Conservation (phyloP, 2,888 invertebrate species). For the Tenthredo distinguenda region DNA sequence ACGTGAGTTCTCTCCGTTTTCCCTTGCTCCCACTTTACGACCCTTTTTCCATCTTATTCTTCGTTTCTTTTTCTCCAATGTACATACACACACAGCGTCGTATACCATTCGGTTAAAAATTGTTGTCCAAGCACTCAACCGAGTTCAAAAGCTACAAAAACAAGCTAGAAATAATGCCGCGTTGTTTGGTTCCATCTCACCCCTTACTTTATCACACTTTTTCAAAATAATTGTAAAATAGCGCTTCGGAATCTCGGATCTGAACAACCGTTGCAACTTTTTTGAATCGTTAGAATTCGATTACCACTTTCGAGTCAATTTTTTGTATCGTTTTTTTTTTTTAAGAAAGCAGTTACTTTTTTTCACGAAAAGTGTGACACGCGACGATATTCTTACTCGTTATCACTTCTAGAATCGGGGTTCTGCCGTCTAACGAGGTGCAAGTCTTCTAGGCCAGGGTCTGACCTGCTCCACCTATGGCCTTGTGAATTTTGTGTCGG, state of each 20-base stretch:
- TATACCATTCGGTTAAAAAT: background rate
- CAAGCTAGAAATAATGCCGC: background rate
- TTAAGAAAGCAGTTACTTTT: background rate
- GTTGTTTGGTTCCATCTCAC: background rate
- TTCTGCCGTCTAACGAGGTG: background rate
- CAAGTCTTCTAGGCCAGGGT: background rate
- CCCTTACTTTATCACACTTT: background rate
- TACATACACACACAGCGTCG: background rate
- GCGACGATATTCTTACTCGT: slow-evolving; percentile 29
- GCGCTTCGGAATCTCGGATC: background rate
- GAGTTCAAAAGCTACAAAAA: slow-evolving; percentile 10
- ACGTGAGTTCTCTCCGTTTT: slow-evolving; percentile 60
- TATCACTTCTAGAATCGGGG: slow-evolving; percentile 23
- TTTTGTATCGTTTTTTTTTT: background rate
- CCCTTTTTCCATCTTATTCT: background rate
- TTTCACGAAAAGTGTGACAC: slow-evolving; percentile 14
- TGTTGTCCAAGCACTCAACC: background rate
- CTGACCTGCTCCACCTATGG: background rate
- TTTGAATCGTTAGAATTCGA: background rate
- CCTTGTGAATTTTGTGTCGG: slow-evolving; percentile 3
- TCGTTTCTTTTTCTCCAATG: slow-evolving; percentile 2
- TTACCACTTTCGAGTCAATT: background rate
- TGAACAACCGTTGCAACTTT: background rate
- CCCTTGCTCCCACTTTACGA: background rate
- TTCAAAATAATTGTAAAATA: background rate